A percentile compares a stretch with the other conserved stretches of the same genome.
phyloP scores from a whole-genome alignment of 2,888 invertebrate genomes.

The Acanthosepion pharaonis region DNA sequence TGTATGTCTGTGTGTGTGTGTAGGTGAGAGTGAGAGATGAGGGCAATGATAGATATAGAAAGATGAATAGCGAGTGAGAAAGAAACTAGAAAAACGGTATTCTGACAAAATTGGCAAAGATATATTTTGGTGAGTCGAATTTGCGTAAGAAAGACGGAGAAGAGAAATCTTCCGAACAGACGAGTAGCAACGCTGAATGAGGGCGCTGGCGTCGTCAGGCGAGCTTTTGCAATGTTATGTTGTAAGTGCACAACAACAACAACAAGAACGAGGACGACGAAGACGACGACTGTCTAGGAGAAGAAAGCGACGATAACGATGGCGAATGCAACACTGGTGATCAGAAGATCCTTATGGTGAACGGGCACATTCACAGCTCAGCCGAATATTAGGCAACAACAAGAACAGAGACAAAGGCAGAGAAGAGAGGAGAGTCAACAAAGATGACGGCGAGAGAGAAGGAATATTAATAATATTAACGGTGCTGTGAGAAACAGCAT shows the following conservation, averaged over 20 bases:
- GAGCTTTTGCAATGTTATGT: constrained; percentile 17
- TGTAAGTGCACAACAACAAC: background rate
- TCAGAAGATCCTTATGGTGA: background rate
- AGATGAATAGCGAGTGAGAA: background rate
- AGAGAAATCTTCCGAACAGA: background rate
- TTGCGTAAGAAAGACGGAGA: background rate
- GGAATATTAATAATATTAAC: background rate
- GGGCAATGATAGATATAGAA: background rate
- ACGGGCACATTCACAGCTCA: background rate
- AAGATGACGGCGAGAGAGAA: background rate
- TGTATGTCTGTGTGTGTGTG: no score
- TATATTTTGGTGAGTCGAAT: background rate
- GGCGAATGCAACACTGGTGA: background rate
- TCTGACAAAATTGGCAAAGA: background rate
- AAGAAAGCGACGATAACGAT: background rate
- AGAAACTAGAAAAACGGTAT: background rate
- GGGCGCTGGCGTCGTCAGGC: background rate
- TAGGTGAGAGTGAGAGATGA: no score
- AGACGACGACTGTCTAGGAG: background rate
- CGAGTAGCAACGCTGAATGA: background rate
- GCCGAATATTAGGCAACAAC: background rate
- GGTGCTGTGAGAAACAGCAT: background rate
- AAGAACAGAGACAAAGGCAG: background rate
- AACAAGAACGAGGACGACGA: background rate
- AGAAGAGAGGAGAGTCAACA: background rate